Evolutionary conservation across 2,797 vertebrate species (phyloP).

Genomic region (Tympanoctomys barrerae): DNA sequence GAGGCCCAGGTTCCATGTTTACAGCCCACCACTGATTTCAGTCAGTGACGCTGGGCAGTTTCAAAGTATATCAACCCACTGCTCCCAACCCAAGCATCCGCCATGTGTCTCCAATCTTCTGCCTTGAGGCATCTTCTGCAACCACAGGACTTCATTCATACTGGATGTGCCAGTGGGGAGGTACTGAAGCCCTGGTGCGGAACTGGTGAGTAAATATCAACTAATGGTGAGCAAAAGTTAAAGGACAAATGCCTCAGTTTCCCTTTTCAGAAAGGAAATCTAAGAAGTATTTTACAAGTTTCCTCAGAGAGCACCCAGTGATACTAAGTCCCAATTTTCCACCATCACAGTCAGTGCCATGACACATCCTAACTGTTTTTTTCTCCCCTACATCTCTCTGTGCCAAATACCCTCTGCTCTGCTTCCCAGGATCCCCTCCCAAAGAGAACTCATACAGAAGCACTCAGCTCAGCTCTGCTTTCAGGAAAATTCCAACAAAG

Average conservation of each 20-base stretch:
- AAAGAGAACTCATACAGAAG: background rate
- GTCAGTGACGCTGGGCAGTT: background rate
- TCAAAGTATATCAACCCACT: too few relatives aligned
- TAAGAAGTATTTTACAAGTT: background rate
- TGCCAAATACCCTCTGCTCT: background rate
- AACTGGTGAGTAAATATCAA: background rate
- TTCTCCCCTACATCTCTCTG: background rate
- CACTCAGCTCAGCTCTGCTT: background rate
- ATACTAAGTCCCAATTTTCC: background rate
- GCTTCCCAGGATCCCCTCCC: background rate
- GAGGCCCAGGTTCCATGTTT: background rate
- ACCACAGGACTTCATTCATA: background rate
- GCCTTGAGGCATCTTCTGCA: background rate
- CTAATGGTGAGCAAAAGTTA: background rate
- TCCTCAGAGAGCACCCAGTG: background rate
- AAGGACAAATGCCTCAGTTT: background rate
- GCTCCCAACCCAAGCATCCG: background rate
- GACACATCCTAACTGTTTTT: background rate
- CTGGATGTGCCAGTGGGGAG: background rate
- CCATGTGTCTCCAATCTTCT: background rate
- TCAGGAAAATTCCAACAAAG: background rate
- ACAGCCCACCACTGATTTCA: background rate
- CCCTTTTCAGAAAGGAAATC: background rate
- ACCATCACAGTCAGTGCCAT: background rate
- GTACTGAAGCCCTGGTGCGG: background rate